phyloP scores from a whole-genome alignment of 2,113 vertebrate species.

The Tricholaema leucomelas region DNA sequence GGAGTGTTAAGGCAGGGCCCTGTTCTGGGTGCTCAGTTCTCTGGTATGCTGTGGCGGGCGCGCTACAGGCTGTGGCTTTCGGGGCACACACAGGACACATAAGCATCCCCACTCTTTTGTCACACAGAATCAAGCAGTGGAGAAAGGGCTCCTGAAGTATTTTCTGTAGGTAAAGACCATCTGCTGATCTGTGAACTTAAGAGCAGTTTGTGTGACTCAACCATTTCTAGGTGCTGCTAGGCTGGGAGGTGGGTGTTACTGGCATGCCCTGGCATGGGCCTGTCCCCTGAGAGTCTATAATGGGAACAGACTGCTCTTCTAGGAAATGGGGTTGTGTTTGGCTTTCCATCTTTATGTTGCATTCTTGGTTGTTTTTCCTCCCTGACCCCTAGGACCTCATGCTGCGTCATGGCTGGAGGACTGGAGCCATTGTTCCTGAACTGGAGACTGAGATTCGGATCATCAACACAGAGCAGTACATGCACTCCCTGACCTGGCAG shows the following conservation, averaged over 20 bases:
- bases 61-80: background rate
- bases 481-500: conserved; percentile 85
- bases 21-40: background rate
- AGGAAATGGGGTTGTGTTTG: background rate
- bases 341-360: background rate
- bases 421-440: conserved; percentile 83
- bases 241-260: background rate
- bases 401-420: conserved; percentile 83
- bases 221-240: background rate
- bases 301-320: background rate
- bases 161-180: background rate
- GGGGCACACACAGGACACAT: fast-evolving
- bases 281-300: background rate
- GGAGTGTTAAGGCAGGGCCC: background rate
- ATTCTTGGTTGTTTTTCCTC: conserved; percentile 14
- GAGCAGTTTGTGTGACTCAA: background rate
- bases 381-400: conserved; percentile 76
- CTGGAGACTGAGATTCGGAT: conserved; percentile 81
- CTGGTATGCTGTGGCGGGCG: background rate
- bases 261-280: background rate
- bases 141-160: background rate
- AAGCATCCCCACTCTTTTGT: background rate
- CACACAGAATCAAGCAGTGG: background rate
- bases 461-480: conserved; percentile 84
- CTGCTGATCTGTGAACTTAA: background rate